These are phyloP conservation scores for Limosa lapponica DNA, from an alignment of 2,797 vertebrate species.

Conservation along the genomic window DNA sequence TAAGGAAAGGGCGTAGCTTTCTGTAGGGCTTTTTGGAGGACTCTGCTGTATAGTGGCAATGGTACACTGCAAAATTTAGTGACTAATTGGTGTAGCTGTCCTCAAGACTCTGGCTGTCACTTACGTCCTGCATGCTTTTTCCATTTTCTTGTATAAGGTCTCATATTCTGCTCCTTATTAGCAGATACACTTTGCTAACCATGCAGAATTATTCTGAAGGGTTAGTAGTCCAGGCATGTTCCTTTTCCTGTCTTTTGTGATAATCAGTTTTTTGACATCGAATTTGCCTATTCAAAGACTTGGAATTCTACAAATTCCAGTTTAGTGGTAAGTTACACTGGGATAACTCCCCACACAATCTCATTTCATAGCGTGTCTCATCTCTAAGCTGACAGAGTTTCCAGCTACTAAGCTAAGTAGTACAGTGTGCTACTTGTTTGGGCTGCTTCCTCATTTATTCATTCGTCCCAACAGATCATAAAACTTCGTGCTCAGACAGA, in stretches of 20 bases:
- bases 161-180: background rate
- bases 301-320: background rate
- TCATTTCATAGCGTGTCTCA: background rate
- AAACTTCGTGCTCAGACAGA: conserved; percentile 98
- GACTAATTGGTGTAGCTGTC: background rate
- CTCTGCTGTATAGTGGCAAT: background rate
- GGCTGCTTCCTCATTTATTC: background rate
- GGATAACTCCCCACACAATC: background rate
- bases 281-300: background rate
- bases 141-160: background rate
- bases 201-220: background rate
- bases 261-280: background rate
- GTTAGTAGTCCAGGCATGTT: background rate
- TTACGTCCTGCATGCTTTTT: background rate
- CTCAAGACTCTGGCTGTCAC: background rate
- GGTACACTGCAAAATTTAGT: background rate
- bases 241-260: background rate
- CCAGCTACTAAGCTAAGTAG: background rate
- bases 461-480: conserved; percentile 86
- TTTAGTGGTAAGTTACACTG: background rate
- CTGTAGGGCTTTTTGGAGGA: background rate
- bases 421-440: background rate
- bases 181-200: background rate
- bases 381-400: background rate
- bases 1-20: background rate